phyloP scores from a whole-genome alignment of 1,140 invertebrate genomes.

The Bilobella aurantiaca region DNA sequence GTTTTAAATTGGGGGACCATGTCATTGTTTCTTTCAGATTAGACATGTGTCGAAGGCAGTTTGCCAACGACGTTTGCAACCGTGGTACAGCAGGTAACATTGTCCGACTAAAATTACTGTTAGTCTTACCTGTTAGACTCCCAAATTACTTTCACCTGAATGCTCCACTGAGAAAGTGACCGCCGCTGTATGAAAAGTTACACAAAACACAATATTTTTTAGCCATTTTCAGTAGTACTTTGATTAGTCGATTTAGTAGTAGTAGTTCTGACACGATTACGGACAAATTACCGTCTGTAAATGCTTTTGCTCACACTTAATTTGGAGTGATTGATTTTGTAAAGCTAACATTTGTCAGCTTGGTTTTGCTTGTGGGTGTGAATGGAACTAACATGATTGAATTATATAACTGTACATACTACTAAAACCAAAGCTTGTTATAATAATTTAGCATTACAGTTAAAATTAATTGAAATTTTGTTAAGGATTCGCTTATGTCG shows the following conservation, averaged over 20 bases:
- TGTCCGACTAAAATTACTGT: neutral
- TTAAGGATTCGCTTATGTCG: slow-evolving; percentile 87
- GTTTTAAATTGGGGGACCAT: too few species aligned
- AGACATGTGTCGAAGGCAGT: slow-evolving; percentile 95
- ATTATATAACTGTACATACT: slow-evolving; percentile 2
- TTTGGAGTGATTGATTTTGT: too few species aligned
- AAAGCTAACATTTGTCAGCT: too few species aligned
- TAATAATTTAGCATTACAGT: neutral
- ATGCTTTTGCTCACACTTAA: too few species aligned
- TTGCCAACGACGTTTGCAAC: slow-evolving; percentile 88
- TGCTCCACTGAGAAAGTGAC: too few species aligned
- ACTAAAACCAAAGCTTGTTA: slow-evolving; percentile 14
- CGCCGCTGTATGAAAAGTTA: too few species aligned
- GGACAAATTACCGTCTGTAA: neutral
- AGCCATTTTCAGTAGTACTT: neutral
- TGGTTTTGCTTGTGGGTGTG: too few species aligned
- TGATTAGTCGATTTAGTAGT: neutral
- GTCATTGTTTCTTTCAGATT: slow-evolving; percentile 60
- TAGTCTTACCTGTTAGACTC: too few species aligned
- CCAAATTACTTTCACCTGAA: too few species aligned
- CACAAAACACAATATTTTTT: too few species aligned
- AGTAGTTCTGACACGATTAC: slow-evolving; percentile 38
- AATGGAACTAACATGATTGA: neutral
- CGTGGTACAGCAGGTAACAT: slow-evolving; percentile 94
- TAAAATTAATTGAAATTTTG: neutral